Evolutionary conservation across 2,113 vertebrate species (phyloP).

Genomic region (Indicator maculatus): DNA sequence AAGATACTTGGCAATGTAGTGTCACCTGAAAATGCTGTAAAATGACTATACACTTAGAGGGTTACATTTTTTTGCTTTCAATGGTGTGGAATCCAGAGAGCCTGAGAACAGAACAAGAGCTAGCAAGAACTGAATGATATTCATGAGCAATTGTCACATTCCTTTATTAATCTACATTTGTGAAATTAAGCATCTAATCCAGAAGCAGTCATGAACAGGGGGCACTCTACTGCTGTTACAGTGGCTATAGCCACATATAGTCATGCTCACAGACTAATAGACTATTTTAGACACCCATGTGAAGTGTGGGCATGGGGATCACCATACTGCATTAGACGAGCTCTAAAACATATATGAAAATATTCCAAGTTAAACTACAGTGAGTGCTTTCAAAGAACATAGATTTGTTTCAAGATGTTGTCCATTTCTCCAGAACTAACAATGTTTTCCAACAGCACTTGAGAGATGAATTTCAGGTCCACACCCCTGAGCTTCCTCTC

Average conservation of each 20-base stretch:
- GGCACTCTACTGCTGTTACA: background rate
- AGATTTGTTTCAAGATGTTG: background rate
- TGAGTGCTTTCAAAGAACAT: background rate
- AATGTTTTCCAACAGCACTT: background rate
- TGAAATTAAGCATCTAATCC: background rate
- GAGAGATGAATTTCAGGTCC: background rate
- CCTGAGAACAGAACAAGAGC: background rate
- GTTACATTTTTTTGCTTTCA: background rate
- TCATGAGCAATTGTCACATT: background rate
- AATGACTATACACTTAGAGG: fast-evolving
- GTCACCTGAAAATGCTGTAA: background rate
- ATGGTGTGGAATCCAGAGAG: background rate
- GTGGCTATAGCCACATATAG: background rate
- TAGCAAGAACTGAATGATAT: background rate
- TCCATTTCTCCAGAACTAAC: background rate
- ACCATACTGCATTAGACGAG: background rate
- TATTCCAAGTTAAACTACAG: background rate
- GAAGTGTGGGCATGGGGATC: background rate
- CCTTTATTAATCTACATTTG: background rate
- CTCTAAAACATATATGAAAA: background rate
- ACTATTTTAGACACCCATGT: background rate
- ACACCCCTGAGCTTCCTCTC: background rate
- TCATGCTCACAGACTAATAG: background rate
- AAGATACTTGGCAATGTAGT: background rate
- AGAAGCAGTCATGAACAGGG: background rate